phyloP scores from a whole-genome alignment of 2,888 invertebrate genomes.

The Portevinia maculata region DNA sequence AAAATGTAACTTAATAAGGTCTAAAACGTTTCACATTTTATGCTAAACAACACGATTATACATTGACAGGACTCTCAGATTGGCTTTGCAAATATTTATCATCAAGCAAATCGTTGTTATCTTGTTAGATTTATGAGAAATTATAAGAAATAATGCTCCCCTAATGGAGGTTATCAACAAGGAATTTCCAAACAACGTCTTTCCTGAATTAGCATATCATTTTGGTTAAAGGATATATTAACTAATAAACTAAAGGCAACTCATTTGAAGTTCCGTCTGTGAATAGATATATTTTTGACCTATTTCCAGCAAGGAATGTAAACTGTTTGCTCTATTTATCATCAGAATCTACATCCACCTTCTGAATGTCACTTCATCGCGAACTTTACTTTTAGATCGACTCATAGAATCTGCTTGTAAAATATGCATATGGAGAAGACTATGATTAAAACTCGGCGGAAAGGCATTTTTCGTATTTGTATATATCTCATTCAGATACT shows the following conservation, averaged over 20 bases:
- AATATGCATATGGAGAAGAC: constrained; percentile 33
- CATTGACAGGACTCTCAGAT: too few relatives aligned
- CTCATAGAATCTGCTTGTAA: constrained; percentile 8
- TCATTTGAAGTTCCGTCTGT: constrained; percentile 13
- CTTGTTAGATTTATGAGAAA: too few relatives aligned
- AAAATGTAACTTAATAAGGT: too few relatives aligned
- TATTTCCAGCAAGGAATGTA: constrained; percentile 12
- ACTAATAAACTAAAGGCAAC: constrained; percentile 39
- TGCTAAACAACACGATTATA: too few relatives aligned
- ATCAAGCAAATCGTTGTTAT: too few relatives aligned
- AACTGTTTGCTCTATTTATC: constrained; percentile 24
- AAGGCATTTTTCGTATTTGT: constrained; percentile 2
- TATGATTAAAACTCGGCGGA: constrained; percentile 26
- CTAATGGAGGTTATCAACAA: too few relatives aligned
- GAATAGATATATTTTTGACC: not conserved
- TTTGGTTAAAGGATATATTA: constrained; percentile 24
- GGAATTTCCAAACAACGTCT: not conserved
- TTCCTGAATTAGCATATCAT: not conserved
- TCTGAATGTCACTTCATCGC: not conserved
- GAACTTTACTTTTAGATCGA: not conserved
- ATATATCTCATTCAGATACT: constrained; percentile 32
- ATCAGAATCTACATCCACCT: constrained; percentile 14
- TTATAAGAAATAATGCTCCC: too few relatives aligned
- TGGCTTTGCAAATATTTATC: too few relatives aligned
- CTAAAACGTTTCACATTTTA: too few relatives aligned